A percentile compares a stretch with the other conserved stretches of the same genome.
Conservation (phyloP, 2,113 vertebrate species). For the Oceanites oceanicus region DNA sequence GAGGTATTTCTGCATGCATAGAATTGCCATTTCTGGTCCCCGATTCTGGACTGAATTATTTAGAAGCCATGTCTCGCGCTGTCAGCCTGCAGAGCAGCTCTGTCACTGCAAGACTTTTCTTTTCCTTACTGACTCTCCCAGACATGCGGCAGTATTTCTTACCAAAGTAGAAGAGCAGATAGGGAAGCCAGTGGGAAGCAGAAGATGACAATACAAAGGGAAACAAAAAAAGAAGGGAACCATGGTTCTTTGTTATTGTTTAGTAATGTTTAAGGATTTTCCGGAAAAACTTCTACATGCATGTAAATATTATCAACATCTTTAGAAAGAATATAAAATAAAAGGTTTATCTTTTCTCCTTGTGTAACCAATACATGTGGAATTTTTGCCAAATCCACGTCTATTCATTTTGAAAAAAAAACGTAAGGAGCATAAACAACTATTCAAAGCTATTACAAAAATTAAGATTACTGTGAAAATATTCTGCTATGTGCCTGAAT, state of each 20-base stretch:
- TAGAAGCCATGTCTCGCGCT: neutral
- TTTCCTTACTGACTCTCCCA: neutral
- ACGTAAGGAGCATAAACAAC: neutral
- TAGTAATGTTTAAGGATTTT: neutral
- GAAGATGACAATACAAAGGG: neutral
- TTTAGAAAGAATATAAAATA: neutral
- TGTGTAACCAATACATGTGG: neutral
- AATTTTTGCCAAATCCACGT: neutral
- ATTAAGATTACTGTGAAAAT: constrained; percentile 2
- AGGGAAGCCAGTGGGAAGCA: neutral
- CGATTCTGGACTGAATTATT: neutral
- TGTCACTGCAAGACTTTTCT: neutral
- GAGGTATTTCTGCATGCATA: neutral
- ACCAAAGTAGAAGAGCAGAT: neutral
- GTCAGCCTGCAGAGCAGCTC: constrained; percentile 11
- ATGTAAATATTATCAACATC: neutral
- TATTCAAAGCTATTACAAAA: neutral
- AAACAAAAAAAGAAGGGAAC: neutral
- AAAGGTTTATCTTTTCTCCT: neutral
- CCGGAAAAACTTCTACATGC: neutral
- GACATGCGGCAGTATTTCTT: neutral
- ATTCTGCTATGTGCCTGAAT: neutral
- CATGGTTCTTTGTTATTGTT: neutral
- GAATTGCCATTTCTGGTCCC: neutral
- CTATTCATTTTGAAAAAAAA: neutral